These are phyloP conservation scores for Monarcha castaneiventris DNA, from an alignment of 2,113 vertebrate genomes.

Conservation along the genomic window DNA sequence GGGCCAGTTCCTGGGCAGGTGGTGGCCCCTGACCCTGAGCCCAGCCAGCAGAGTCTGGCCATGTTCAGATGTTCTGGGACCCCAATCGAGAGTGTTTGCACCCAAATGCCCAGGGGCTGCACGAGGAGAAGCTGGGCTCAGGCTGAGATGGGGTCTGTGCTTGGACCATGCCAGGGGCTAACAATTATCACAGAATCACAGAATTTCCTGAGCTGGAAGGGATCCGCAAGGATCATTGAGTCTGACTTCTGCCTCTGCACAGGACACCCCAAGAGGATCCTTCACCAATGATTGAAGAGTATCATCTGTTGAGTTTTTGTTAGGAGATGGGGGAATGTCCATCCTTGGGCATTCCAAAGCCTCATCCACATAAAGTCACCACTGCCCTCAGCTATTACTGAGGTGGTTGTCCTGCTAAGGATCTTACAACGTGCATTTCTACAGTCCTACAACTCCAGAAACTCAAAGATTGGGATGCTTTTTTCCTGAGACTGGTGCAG, in stretches of 20 bases:
- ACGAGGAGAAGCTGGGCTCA: not conserved
- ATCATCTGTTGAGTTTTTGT: not conserved
- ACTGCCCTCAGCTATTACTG: not conserved
- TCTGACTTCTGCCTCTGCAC: not conserved
- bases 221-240: not conserved
- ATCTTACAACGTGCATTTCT: not conserved
- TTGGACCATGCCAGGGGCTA: not conserved
- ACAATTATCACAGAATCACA: not conserved
- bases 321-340: not conserved
- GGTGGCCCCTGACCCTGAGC: not conserved
- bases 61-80: not conserved
- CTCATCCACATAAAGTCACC: not conserved
- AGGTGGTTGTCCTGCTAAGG: not conserved
- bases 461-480: not conserved
- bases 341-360: not conserved
- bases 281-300: not conserved
- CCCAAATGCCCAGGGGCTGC: not conserved
- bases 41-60: not conserved
- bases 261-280: not conserved
- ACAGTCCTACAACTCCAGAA: not conserved
- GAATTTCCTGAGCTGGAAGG: not conserved
- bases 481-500: not conserved
- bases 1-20: not conserved
- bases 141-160: not conserved
- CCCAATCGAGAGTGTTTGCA: not conserved